Evolutionary conservation across 1,140 invertebrate genomes (phyloP), one percentile per base, ranked within the genome.

Genomic region (Phymorhynchus buccinoides): DNA sequence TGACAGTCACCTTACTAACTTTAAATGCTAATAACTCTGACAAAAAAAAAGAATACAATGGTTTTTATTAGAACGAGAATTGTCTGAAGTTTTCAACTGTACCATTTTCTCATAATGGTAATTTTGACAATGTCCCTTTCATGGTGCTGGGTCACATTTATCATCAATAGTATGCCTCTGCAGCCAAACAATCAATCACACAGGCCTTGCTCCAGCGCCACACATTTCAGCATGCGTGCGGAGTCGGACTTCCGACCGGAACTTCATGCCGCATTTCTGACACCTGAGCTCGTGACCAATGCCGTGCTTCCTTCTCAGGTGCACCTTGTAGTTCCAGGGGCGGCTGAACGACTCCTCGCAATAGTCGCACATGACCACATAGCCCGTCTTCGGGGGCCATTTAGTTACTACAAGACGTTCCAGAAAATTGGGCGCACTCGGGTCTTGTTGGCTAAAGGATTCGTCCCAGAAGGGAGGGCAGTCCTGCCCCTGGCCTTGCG

Each of bases 271-370:
- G 44, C 81, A 83, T 18, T 41, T 27, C 42, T 6, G 6, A 73
- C 81, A 83, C 22, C 18, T 44, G 1, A 71, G 32, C 62, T 68
- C 39, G 6, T 84, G 56, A 22, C 86, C 86, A 68, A 87, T 83
- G 35, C 80, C 68, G 42, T 87, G 86, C 22, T 83, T 80, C 16
- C 83, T 84, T 0, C 78, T 30, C 83, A 85, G 77, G 39, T 87
- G 86, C 12, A 85, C 82, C 81, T 82, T 56, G 32, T 84, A 78
- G 80, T 87, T 87, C 56, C 80, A 82, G 9, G 35, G 48, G 30
- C 86, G 35, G 18, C 81, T 56, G 41, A 87, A 87, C 12, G 80
- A 48, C 68, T 81, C 78, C 18, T 78, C 84, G 75, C 86, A 87
- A 39, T 84, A 71, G 18, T 83, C 81, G 39, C 81, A 83, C 66